These are phyloP conservation scores for Labia minor DNA, from an alignment of 2,888 invertebrate species.

Conservation along the genomic window DNA sequence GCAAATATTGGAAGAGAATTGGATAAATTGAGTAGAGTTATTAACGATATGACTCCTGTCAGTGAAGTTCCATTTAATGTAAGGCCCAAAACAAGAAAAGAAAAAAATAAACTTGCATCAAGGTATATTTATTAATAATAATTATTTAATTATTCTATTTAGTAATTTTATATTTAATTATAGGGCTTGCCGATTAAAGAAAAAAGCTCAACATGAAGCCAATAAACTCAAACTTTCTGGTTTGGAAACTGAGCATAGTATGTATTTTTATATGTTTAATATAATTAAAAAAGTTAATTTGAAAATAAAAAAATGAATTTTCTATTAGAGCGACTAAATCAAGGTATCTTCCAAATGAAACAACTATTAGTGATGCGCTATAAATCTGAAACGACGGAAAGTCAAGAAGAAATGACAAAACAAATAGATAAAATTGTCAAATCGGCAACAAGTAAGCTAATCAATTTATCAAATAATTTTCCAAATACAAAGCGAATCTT, in stretches of 20 bases:
- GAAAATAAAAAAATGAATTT: constrained; percentile 21
- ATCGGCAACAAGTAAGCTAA: constrained; percentile 56
- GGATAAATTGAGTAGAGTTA: constrained; percentile 78
- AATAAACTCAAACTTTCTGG: constrained; percentile 93
- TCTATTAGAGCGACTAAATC: constrained; percentile 61
- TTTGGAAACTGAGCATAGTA: constrained; percentile 88
- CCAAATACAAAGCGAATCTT: not conserved
- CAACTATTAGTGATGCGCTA: constrained; percentile 58
- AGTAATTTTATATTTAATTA: constrained; percentile 26
- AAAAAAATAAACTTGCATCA: constrained; percentile 95
- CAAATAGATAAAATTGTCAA: constrained; percentile 60
- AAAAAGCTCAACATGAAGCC: constrained; percentile 98
- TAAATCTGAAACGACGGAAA: constrained; percentile 41
- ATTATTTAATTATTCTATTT: too few species aligned
- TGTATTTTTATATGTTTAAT: constrained; percentile 44
- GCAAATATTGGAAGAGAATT: constrained; percentile 84
- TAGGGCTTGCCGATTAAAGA: constrained; percentile 90
- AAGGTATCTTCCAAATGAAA: constrained; percentile 66
- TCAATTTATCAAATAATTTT: not conserved
- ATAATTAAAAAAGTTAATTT: constrained; percentile 17
- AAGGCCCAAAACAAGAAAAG: constrained; percentile 85
- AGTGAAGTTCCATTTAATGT: constrained; percentile 84
- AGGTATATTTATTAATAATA: constrained; percentile 39
- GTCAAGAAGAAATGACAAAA: constrained; percentile 52
- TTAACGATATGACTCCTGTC: constrained; percentile 92